Conservation (phyloP, 2,113 vertebrate species). For the Athene cunicularia region DNA sequence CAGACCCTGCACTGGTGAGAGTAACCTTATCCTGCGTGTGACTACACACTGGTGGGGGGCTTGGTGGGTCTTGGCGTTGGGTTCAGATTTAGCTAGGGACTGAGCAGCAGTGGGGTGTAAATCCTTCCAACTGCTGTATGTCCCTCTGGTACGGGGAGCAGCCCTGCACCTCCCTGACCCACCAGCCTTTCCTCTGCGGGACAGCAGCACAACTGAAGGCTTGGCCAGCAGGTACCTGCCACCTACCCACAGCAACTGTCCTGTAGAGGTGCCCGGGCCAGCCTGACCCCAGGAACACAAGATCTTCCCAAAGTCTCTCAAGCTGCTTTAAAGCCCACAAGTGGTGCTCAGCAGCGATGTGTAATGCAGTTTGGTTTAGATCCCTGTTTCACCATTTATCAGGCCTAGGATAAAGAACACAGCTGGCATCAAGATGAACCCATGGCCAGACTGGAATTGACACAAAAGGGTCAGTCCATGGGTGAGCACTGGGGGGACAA, state of each 20-base stretch:
- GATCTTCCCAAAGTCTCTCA: neutral
- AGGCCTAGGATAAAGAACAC: too few relatives aligned
- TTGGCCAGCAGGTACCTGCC: neutral
- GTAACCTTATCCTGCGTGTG: fast-evolving
- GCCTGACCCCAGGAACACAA: neutral
- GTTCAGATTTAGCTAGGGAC: neutral
- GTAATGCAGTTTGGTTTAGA: neutral
- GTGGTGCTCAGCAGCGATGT: neutral
- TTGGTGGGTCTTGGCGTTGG: neutral
- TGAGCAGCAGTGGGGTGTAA: neutral
- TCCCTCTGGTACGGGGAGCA: neutral
- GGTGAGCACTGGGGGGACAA: too few relatives aligned
- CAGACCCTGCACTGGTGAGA: neutral
- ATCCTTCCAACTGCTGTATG: neutral
- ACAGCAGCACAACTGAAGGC: neutral
- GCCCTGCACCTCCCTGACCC: neutral
- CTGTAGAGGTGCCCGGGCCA: neutral
- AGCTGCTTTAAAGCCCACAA: neutral
- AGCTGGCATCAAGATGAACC: too few relatives aligned
- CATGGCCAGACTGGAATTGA: too few relatives aligned
- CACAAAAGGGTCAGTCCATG: too few relatives aligned
- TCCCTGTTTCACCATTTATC: too few relatives aligned
- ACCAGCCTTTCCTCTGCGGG: neutral
- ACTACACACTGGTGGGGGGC: neutral
- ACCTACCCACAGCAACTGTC: neutral